Evolutionary conservation across 2,888 invertebrate species (phyloP).

Genomic region (Drosophila algonquin): DNA sequence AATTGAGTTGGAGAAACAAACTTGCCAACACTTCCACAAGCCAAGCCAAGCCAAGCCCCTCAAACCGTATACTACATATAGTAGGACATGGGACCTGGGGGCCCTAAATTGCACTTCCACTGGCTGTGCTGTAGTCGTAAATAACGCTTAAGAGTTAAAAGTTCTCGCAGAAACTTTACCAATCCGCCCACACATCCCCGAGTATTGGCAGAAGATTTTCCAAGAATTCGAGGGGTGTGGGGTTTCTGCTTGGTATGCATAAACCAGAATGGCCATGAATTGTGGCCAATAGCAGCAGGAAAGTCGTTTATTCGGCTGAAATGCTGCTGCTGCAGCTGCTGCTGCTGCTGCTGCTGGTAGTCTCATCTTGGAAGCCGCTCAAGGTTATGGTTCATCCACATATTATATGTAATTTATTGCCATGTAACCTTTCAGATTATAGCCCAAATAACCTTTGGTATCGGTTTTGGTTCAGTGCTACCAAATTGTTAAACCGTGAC

Average conservation of each 20-base stretch:
- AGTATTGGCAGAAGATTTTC: slow-evolving; percentile 33
- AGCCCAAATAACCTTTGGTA: not conserved
- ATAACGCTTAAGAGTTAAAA: slow-evolving; percentile 46
- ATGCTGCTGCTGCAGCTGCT: not conserved
- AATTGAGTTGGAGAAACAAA: slow-evolving; percentile 68
- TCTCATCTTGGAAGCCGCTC: not conserved
- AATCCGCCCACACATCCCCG: slow-evolving; percentile 20
- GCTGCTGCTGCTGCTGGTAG: not conserved
- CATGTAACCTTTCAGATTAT: slow-evolving; percentile 1
- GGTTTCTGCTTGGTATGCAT: slow-evolving; percentile 14
- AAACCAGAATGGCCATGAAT: slow-evolving; percentile 36
- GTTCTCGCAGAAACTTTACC: slow-evolving; percentile 23
- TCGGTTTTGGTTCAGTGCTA: not conserved
- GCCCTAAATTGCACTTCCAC: slow-evolving; percentile 55
- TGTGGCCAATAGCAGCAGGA: slow-evolving; percentile 5
- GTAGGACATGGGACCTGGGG: slow-evolving; percentile 7
- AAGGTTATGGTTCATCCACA: not conserved
- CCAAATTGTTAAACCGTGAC: not conserved
- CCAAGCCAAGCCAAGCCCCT: not conserved
- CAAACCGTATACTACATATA: not conserved
- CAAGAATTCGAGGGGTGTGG: not conserved
- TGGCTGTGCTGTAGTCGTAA: slow-evolving; percentile 30
- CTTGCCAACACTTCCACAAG: slow-evolving; percentile 56
- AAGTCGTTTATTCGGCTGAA: not conserved
- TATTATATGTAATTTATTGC: not conserved